These are phyloP conservation scores for Enteromius treurensis DNA, from an alignment of 2,797 vertebrate species.

Conservation along the genomic window DNA sequence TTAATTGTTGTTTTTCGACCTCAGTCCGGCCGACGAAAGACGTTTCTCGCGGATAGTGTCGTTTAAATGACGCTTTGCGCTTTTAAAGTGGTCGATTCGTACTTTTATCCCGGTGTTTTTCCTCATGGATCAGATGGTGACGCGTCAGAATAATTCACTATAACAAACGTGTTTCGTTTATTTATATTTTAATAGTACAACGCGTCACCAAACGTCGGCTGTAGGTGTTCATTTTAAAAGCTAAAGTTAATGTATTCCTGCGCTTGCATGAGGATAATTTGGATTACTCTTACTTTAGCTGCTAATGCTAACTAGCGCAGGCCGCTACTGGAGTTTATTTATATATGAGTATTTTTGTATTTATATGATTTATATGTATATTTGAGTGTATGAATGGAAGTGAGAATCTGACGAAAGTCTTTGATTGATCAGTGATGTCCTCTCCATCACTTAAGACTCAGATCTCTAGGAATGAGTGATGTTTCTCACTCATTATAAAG, in stretches of 20 bases:
- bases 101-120: conserved; percentile 42
- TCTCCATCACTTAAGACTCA: conserved; percentile 6
- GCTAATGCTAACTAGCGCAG: conserved; percentile 45
- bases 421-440: conserved; percentile 14
- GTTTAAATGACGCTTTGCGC: neutral
- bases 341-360: neutral
- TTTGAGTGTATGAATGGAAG: neutral
- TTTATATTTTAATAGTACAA: neutral
- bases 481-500: conserved; percentile 29
- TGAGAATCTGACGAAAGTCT: neutral
- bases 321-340: conserved; percentile 29
- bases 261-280: neutral
- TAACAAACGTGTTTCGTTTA: neutral
- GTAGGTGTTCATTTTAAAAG: neutral
- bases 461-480: neutral
- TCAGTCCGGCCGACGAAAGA: neutral
- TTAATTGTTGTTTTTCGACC: neutral
- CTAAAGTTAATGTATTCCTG: neutral
- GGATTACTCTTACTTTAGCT: conserved; percentile 10
- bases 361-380: neutral
- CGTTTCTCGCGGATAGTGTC: neutral
- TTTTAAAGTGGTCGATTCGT: conserved; percentile 30
- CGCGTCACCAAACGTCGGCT: neutral
- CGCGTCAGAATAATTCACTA: conserved; percentile 36
- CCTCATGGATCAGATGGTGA: conserved; percentile 47